Evolutionary conservation across 2,113 vertebrate genomes (phyloP).

Genomic region (Petroica traversi): DNA sequence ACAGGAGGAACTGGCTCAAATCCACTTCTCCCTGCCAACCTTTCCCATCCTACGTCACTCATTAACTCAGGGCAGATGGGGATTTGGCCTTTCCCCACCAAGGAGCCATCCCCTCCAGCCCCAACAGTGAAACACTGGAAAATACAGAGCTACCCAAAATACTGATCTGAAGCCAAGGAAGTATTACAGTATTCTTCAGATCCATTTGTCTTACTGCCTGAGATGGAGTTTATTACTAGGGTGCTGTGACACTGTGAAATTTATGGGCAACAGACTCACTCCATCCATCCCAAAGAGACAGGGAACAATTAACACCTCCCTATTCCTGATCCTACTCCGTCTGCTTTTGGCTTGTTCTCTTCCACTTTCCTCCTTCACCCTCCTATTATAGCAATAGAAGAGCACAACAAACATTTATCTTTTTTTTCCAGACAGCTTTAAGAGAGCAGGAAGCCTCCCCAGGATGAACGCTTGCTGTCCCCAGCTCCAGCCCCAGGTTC

Average conservation of each 20-base stretch:
- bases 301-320: not conserved
- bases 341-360: not conserved
- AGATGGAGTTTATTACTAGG: not conserved
- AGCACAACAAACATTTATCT: not conserved
- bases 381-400: not conserved
- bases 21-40: not conserved
- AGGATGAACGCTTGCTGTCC: not conserved
- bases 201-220: not conserved
- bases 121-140: not conserved
- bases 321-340: not conserved
- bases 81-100: not conserved
- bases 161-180: not conserved
- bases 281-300: not conserved
- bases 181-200: not conserved
- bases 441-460: not conserved
- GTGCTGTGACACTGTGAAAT: not conserved
- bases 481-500: not conserved
- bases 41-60: not conserved
- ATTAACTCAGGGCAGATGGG: not conserved
- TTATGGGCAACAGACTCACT: not conserved
- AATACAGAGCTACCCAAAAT: not conserved
- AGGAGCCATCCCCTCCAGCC: not conserved
- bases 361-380: not conserved
- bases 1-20: not conserved
- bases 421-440: not conserved